phyloP scores from a whole-genome alignment of 1,140 invertebrate species.

The Harlomillsia oculata region DNA sequence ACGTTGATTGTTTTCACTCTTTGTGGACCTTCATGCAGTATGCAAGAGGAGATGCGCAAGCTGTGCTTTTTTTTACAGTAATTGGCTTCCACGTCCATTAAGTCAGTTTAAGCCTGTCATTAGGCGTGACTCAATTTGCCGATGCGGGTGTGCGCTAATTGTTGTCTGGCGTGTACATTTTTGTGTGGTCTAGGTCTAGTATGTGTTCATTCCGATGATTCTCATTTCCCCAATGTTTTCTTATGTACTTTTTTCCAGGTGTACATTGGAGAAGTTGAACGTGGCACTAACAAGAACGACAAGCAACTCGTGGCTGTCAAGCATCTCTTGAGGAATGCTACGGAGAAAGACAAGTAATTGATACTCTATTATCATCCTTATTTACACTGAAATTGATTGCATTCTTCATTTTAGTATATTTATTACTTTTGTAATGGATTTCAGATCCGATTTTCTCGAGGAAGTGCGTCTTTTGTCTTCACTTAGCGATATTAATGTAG shows the following conservation, averaged over 20 bases:
- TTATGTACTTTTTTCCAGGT: constrained; percentile 21
- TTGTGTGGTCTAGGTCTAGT: background rate
- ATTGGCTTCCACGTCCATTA: no score
- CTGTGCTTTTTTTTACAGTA: no score
- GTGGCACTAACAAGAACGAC: constrained; percentile 47
- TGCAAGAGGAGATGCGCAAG: no score
- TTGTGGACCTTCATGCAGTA: no score
- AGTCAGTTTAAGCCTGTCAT: no score
- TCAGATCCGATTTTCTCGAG: constrained; percentile 75
- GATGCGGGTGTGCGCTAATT: background rate
- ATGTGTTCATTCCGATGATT: background rate
- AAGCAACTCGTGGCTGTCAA: constrained; percentile 77
- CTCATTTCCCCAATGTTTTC: background rate
- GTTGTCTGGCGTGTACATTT: background rate
- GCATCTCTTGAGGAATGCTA: constrained; percentile 67
- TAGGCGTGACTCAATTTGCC: no score
- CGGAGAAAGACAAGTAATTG: constrained; percentile 69
- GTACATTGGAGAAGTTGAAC: constrained; percentile 32
- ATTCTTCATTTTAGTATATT: constrained; percentile 8
- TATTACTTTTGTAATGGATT: constrained; percentile 25
- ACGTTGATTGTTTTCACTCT: constrained; percentile 12
- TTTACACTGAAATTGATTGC: background rate
- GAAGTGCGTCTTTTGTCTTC: constrained; percentile 79
- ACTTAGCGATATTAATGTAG: constrained; percentile 74
- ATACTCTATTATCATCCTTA: background rate